Evolutionary conservation across 2,113 vertebrate genomes (phyloP), one percentile per base, ranked within the genome.

Genomic region (Neotoma lepida): DNA sequence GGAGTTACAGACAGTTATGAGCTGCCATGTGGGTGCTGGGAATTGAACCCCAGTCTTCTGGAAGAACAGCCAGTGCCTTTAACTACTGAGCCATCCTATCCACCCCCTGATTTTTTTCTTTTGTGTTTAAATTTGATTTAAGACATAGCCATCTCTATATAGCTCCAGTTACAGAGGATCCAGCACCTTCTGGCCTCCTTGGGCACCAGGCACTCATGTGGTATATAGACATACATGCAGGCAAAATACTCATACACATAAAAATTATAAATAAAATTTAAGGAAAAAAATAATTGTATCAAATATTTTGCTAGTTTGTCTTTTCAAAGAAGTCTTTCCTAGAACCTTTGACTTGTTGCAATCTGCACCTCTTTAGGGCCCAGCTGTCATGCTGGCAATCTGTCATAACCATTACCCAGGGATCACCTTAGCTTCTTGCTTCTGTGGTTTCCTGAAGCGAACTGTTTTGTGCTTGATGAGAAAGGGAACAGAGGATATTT

Each of bases 241-340:
- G 20, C 9, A 4, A 71, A 71, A 41, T 24, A 71, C n/a, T 9
- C 70, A 71, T 71, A 41, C 9, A 71, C 20, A n/a, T 46, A 17
- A 46, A 77, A 46, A 33, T 30, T 28, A 74, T 44, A 30, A 30
- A 39, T 73, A 46, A 12, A 71, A 39, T 73, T 73, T 39, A 73
- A 73, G 20, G 30, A n/a, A 74, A 89, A 77, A n/a, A 30, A 24
- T 61, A 51, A 10, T 66, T 95, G 35, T 26, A 49, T 95, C 88
- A 93, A 66, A 35, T 74, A 54, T 82, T 85, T 35, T 94, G 41
- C 76, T 2, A 18, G 0, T 78, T 74, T 63, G 71, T 82, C 63
- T 92, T 94, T 82, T 63, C 91, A 30, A 94, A 71, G 61, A 51
- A 70, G 20, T 90, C 54, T 90, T 35, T 89, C 49, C 74, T 49